phyloP scores from a whole-genome alignment of 2,113 vertebrate genomes.

The Corythornis vintsioides region DNA sequence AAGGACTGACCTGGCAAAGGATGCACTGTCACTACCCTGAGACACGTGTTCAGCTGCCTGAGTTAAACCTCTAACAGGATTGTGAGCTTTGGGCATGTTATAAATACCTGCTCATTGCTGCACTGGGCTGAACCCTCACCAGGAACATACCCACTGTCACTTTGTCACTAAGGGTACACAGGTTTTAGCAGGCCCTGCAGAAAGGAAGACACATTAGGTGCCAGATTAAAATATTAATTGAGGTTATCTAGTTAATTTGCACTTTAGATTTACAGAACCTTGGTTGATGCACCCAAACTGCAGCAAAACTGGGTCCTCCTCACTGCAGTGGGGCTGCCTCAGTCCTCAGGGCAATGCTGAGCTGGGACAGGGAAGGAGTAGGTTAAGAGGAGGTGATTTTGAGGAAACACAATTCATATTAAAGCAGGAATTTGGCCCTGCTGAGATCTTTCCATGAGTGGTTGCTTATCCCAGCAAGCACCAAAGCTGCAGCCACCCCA shows the following conservation, averaged over 20 bases:
- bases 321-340: too few species aligned
- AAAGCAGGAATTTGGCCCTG: not conserved
- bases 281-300: not conserved
- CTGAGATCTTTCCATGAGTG: fast-evolving
- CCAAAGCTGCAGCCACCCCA: fast-evolving
- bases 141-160: not conserved
- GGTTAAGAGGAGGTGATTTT: fast-evolving
- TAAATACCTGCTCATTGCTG: not conserved
- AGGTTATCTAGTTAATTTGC: not conserved
- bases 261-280: fast-evolving
- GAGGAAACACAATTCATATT: not conserved
- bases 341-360: not conserved
- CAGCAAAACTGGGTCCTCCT: not conserved
- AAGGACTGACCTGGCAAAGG: not conserved
- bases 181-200: not conserved
- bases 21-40: not conserved
- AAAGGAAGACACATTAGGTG: not conserved
- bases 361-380: not conserved
- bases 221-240: not conserved
- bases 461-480: fast-evolving
- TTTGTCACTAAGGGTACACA: not conserved
- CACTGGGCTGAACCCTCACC: not conserved
- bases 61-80: slow-evolving; percentile 12
- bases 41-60: not conserved
- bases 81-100: not conserved